These are phyloP conservation scores for Drosophila nigricruria DNA, from an alignment of 2,888 invertebrate species.

Conservation along the genomic window DNA sequence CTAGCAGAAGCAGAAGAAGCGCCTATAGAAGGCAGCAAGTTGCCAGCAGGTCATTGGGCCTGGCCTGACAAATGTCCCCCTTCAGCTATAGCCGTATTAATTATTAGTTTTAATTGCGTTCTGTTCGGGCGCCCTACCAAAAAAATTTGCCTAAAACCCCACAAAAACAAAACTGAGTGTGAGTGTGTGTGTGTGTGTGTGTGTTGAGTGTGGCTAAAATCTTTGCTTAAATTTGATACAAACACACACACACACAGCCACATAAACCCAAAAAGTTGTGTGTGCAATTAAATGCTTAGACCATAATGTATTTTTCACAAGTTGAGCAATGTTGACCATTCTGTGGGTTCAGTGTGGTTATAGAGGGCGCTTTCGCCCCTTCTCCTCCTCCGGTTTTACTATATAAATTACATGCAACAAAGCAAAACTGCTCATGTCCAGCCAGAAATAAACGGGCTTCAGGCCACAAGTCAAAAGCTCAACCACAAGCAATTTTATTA, in stretches of 20 bases:
- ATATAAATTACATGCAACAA: conserved; percentile 71
- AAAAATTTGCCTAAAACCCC: neutral
- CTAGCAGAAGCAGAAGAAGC: neutral
- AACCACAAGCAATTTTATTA: conserved; percentile 79
- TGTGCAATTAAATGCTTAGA: conserved; percentile 77
- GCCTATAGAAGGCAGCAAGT: conserved; percentile 11
- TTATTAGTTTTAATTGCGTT: conserved; percentile 79
- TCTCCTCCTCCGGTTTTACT: conserved; percentile 17
- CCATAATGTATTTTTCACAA: conserved; percentile 80
- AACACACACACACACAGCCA: neutral
- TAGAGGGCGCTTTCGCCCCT: neutral
- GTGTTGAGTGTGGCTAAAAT: conserved; percentile 6
- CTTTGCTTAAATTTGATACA: conserved; percentile 18
- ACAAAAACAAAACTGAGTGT: neutral
- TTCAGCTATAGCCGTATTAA: conserved; percentile 59
- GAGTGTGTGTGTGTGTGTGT: neutral
- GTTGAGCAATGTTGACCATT: conserved; percentile 80
- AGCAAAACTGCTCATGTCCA: conserved; percentile 60
- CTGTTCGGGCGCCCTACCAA: conserved; percentile 37
- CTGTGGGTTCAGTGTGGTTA: conserved; percentile 55
- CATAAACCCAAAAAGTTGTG: conserved; percentile 48
- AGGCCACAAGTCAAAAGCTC: conserved; percentile 72
- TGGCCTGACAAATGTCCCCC: conserved; percentile 42
- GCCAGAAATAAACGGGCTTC: conserved; percentile 13
- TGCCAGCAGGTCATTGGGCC: conserved; percentile 50